These are phyloP conservation scores for Hemicordylus capensis DNA, from an alignment of 2,113 vertebrate species.

Conservation along the genomic window DNA sequence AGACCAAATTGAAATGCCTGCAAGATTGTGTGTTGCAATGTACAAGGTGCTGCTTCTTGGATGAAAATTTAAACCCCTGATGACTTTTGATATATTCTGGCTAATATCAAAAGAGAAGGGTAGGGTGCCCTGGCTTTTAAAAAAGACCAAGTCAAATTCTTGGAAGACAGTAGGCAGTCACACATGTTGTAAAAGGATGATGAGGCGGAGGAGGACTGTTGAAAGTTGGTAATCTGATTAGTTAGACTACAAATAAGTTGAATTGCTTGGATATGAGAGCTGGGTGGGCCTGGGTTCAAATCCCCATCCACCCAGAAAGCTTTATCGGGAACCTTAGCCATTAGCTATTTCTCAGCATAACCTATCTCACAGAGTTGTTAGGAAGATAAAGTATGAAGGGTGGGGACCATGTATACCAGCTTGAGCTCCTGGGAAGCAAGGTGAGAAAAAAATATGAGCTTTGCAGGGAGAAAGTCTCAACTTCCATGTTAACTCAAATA, in stretches of 20 bases:
- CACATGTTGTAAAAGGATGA: constrained; percentile 15
- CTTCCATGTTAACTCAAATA: not conserved
- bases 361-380: too few relatives aligned
- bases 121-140: not conserved
- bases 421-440: too few relatives aligned
- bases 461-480: not conserved
- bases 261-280: not conserved
- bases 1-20: not conserved
- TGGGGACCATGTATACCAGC: too few relatives aligned
- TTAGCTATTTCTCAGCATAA: too few relatives aligned
- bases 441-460: not conserved
- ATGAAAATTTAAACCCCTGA: constrained; percentile 2
- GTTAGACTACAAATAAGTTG: too few relatives aligned
- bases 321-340: too few relatives aligned
- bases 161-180: not conserved
- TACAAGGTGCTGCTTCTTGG: not conserved
- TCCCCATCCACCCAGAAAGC: too few relatives aligned
- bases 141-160: constrained; percentile 10
- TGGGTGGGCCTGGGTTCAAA: too few relatives aligned
- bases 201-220: not conserved
- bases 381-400: too few relatives aligned
- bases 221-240: not conserved
- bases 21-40: not conserved
- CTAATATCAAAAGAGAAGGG: constrained; percentile 22
- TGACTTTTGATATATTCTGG: constrained; percentile 1